These are phyloP conservation scores for Nezara viridula DNA, from an alignment of 2,888 invertebrate genomes.

Conservation along the genomic window DNA sequence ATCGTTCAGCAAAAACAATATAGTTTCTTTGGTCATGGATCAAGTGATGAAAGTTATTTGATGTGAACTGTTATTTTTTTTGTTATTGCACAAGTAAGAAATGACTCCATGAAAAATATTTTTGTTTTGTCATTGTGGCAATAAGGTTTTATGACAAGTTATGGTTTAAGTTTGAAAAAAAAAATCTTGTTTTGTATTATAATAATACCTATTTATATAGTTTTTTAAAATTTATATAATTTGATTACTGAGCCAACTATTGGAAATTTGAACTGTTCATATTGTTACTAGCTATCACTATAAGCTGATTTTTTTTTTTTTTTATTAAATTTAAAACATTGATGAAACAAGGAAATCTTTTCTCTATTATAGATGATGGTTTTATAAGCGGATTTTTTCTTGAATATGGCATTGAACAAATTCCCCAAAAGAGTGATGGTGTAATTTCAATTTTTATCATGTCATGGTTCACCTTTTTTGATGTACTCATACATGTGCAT, in stretches of 20 bases:
- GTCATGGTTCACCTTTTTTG: background rate
- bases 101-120: background rate
- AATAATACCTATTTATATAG: background rate
- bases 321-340: background rate
- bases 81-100: background rate
- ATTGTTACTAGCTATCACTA: background rate
- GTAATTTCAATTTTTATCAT: conserved; percentile 24
- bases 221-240: background rate
- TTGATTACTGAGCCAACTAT: background rate
- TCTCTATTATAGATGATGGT: too few species aligned
- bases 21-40: background rate
- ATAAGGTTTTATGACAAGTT: background rate
- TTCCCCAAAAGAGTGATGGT: background rate
- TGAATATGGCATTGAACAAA: too few species aligned
- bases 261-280: background rate
- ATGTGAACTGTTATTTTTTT: too few species aligned
- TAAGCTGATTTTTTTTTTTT: background rate
- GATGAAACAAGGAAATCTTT: background rate
- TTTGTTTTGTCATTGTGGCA: background rate
- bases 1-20: too few species aligned
- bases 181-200: too few species aligned
- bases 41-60: too few species aligned
- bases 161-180: too few species aligned
- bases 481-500: background rate
- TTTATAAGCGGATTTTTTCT: too few species aligned